Base-by-base conservation (phyloP, 2,888 invertebrate genomes). In the Cephus pygmeus region DNA sequence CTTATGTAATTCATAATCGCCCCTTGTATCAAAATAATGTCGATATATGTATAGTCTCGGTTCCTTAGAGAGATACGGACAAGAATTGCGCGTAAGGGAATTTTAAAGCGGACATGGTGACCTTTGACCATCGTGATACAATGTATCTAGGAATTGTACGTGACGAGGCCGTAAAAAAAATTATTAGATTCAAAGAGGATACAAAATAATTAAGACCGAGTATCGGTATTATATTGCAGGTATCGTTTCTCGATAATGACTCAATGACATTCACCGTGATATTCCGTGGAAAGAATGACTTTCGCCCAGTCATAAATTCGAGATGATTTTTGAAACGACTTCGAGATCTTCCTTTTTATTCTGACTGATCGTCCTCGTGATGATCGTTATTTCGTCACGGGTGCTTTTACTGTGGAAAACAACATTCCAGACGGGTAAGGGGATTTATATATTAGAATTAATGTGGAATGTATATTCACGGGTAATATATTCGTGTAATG, bases 1-100 rank as follows among this genome's bases (percentile, higher is more conserved):
- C 84, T 89, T 89, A 85, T 85, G 88, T 85, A 88, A 90, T 89
- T 88, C 84, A 87, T 86, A 89, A 88, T 87, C 86, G 79, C 81
- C 81, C 81, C 79, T 79, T 69, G 40, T 80, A 83, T 84, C 79
- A 82, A 83, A 79, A 83, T 81, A 77, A 81, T 83, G 83, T 79
- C 56, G 76, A 75, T 80, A 79, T 69, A 75, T 76, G 35, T 74
- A 73, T 82, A 81, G 79, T 12, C 31, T 30, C 40, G 23, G 9
- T 23, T 23, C 40, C 23, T 1, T 6, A 23, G 1, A 15, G 15
- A 56, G 40, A 56, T 23, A 56, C 23, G 23, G 23, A 23, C 1
- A 15, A 40, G 40, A 40, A 40, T 40, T 40, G 23, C 40, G 40
- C 2, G 23, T 33, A 15, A 15, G 4, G 4, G 4, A 56, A 0